A percentile compares a stretch with the other conserved stretches of the same genome.
These are phyloP conservation scores for Thalassaphorura encarpata DNA, from an alignment of 1,140 invertebrate genomes.

Conservation along the genomic window DNA sequence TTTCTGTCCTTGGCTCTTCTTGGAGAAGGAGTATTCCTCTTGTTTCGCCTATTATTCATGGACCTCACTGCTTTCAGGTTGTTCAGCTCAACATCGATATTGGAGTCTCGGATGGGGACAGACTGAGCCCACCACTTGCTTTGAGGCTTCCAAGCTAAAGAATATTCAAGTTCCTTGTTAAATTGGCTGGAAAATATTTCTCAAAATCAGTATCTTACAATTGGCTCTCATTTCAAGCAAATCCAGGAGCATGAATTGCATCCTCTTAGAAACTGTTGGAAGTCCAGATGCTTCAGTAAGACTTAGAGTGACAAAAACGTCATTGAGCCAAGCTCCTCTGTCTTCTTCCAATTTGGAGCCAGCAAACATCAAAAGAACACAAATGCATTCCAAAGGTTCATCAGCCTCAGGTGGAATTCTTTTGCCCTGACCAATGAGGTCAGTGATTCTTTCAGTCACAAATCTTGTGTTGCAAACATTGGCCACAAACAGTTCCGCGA, in stretches of 20 bases:
- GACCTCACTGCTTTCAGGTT: not conserved
- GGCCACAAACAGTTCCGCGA: slow-evolving; percentile 26
- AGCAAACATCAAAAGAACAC: slow-evolving; percentile 26
- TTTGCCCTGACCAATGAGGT: slow-evolving; percentile 9
- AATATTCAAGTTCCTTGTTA: not conserved
- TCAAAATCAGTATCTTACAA: not conserved
- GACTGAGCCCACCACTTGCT: slow-evolving; percentile 28
- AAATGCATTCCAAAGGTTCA: slow-evolving; percentile 22
- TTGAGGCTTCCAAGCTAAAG: slow-evolving; percentile 19
- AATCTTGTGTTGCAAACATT: slow-evolving; percentile 23
- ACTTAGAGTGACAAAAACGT: slow-evolving; percentile 13
- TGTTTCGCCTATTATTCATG: not conserved
- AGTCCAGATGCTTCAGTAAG: slow-evolving; percentile 7
- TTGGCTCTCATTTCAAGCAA: slow-evolving; percentile 24
- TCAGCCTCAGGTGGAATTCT: slow-evolving; percentile 8
- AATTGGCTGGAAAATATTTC: not conserved
- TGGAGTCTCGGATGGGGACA: not conserved
- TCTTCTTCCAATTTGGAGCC: slow-evolving; percentile 17
- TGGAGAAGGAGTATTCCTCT: not conserved
- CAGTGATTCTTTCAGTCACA: slow-evolving; percentile 13
- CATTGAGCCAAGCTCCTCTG: slow-evolving; percentile 18
- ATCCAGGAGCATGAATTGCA: slow-evolving; percentile 31
- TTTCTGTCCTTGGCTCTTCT: not conserved
- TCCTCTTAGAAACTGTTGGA: slow-evolving; percentile 15
- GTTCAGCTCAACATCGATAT: not conserved